Evolutionary conservation across 1,140 invertebrate genomes (phyloP).

Genomic region (Temnothorax longispinosus): DNA sequence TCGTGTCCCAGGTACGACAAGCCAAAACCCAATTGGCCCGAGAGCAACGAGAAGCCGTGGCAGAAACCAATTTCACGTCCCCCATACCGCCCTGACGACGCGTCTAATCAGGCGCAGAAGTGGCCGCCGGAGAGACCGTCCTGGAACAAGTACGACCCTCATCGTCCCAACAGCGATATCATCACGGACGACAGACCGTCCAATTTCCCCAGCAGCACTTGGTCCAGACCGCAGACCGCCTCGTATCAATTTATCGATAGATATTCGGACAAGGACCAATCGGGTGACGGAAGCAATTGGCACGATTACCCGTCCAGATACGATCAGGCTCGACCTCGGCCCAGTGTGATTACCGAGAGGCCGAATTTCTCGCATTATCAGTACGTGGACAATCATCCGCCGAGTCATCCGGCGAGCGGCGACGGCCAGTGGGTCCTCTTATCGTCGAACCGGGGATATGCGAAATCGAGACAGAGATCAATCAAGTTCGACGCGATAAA

Average conservation of each 20-base stretch:
- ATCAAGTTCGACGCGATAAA: conserved; percentile 84
- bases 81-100: conserved; percentile 71
- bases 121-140: conserved; percentile 83
- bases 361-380: conserved; percentile 83
- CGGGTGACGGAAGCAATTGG: conserved; percentile 75
- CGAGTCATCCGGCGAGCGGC: conserved; percentile 87
- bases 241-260: conserved; percentile 79
- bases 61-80: conserved; percentile 71
- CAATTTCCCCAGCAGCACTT: conserved; percentile 87
- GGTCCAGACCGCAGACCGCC: conserved; percentile 75
- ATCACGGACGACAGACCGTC: conserved; percentile 89
- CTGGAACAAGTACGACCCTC: conserved; percentile 79
- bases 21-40: conserved; percentile 79
- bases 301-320: conserved; percentile 78
- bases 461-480: conserved; percentile 83
- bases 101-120: conserved; percentile 80
- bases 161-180: conserved; percentile 84
- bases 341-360: conserved; percentile 73
- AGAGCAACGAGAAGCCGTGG: conserved; percentile 80
- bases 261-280: conserved; percentile 72
- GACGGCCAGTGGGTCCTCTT: conserved; percentile 92
- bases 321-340: conserved; percentile 67
- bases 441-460: conserved; percentile 91
- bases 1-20: conserved; percentile 79
- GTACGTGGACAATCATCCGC: conserved; percentile 81